Conservation (phyloP, 1,140 invertebrate genomes). For the Pseudoatta argentina region DNA sequence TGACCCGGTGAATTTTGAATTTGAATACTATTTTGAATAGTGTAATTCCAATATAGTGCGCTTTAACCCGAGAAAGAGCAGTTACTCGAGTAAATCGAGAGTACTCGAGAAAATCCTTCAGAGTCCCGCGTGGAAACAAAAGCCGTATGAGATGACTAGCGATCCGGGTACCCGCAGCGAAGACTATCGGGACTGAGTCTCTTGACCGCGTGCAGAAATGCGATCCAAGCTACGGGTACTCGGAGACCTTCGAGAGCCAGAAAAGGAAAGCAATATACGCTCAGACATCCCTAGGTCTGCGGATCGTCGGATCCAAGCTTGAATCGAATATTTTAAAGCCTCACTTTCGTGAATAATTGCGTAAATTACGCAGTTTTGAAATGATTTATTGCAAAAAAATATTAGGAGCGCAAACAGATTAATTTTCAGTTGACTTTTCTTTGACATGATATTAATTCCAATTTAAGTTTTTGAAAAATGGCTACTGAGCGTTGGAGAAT, state of each 20-base stretch:
- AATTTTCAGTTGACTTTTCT: neutral
- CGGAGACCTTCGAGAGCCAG: constrained; percentile 39
- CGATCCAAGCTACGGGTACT: constrained; percentile 57
- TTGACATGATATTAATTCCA: constrained; percentile 30
- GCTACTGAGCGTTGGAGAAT: neutral
- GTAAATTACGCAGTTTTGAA: neutral
- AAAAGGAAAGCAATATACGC: constrained; percentile 7
- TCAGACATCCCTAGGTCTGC: constrained; percentile 9
- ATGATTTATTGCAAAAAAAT: neutral
- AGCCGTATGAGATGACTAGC: constrained; percentile 49
- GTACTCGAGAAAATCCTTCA: constrained; percentile 49
- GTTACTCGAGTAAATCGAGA: constrained; percentile 38
- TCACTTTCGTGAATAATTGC: neutral
- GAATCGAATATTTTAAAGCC: neutral
- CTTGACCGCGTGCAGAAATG: constrained; percentile 56
- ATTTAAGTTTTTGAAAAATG: neutral
- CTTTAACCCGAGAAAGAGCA: constrained; percentile 7
- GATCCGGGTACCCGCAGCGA: constrained; percentile 63
- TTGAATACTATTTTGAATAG: neutral
- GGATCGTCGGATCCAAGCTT: neutral
- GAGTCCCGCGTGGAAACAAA: constrained; percentile 46
- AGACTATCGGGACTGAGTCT: constrained; percentile 54
- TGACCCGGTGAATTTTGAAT: neutral
- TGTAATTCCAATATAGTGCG: neutral
- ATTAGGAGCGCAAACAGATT: neutral